Conservation (phyloP, 2,113 vertebrate species). For the Eulacestoma nigropectus region DNA sequence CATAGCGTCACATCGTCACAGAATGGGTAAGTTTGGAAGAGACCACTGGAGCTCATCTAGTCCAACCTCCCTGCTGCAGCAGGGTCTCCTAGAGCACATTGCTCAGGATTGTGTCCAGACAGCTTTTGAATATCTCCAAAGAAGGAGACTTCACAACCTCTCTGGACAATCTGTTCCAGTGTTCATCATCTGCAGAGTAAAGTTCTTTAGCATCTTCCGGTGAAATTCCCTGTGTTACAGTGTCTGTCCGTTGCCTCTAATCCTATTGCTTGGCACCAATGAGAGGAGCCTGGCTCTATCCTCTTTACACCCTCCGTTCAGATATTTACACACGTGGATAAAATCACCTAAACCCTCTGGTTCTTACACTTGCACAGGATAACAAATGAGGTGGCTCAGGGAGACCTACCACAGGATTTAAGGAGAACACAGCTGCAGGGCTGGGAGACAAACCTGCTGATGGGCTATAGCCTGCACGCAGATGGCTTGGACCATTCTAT, state of each 20-base stretch:
- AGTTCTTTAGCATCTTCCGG: neutral
- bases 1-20: neutral
- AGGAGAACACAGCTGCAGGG: neutral
- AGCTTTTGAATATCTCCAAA: neutral
- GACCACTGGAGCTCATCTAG: neutral
- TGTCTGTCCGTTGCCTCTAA: neutral
- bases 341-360: neutral
- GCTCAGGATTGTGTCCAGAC: neutral
- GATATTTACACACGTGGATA: neutral
- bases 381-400: neutral
- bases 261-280: neutral
- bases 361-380: neutral
- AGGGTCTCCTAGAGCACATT: neutral
- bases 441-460: neutral
- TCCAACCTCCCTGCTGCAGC: neutral
- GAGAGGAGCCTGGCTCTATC: neutral
- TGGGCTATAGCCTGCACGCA: rapidly evolving
- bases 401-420: neutral
- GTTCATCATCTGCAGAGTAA: rapidly evolving
- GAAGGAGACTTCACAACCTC: neutral
- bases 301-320: neutral
- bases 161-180: neutral
- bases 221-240: neutral
- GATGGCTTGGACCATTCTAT: rapidly evolving
- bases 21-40: neutral